Base-by-base conservation (phyloP, 1,140 invertebrate species). In the Dendrolimus kikuchii region DNA sequence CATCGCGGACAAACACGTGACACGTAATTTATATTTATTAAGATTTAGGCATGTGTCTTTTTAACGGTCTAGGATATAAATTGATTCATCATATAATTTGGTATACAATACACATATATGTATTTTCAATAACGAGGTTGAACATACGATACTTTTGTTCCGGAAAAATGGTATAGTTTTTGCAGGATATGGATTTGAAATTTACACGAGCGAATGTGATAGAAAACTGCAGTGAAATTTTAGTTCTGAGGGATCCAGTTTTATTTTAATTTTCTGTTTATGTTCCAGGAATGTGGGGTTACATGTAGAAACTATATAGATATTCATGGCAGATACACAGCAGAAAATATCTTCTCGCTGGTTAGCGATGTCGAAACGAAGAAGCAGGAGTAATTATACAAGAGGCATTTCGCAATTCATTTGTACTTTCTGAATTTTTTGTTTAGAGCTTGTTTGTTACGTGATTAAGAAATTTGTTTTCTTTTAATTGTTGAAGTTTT, bases 291-390 rank as follows among this genome's bases (percentile, higher is more conserved):
- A 56, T 84, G 79, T 50, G 80, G 82, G 40, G 74, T 86, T 7
- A 84, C 77, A 5, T 81, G 77, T 55, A 68, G 74, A 7, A 73
- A 81, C 58, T 81, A 71, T 51, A 62, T 75, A 41, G 77, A 86
- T 53, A 75, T 78, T 53, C 80, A 84, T 53, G 72, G 70, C 57
- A 69, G 72, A 57, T 68, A 63, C 50, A 82, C 80, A 5, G 82
- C 80, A 9, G 81, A 84, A 51, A 86, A 86, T 60, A 70, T 86
- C 49, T 86, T 86, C 62, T 72, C 71, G 38, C 49, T 86, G 48
- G 77, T 82, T 44, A 83, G 82, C 49, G 80, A 86, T 47, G 76
- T 86, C 5, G 77, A 71, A 40, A 81, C 77, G 4, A 86, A 83
- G 52, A 68, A 57, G 36, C 71, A 76, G 59, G 65, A 71, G 41